These are phyloP conservation scores for Leptinotarsa lineolata DNA, from an alignment of 1,140 invertebrate genomes.

Conservation along the genomic window DNA sequence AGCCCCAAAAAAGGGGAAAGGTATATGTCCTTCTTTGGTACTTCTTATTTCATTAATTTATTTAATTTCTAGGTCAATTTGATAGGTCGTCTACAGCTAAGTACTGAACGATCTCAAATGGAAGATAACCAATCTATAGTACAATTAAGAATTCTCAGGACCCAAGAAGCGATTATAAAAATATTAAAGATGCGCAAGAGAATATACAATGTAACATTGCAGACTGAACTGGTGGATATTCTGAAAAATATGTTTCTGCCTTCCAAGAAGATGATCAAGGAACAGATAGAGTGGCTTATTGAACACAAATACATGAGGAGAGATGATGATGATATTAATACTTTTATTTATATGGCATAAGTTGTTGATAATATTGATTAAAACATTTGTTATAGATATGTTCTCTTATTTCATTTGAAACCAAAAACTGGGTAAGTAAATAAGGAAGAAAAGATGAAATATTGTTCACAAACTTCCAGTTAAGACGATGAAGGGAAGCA, in stretches of 20 bases:
- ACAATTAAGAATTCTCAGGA: constrained; percentile 88
- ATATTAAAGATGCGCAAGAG: constrained; percentile 97
- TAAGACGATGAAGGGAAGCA: too few relatives aligned
- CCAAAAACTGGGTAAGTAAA: too few relatives aligned
- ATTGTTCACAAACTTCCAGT: too few relatives aligned
- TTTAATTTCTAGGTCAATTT: constrained; percentile 70
- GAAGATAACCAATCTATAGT: constrained; percentile 98
- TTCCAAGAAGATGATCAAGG: constrained; percentile 99
- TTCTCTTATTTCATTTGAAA: too few relatives aligned
- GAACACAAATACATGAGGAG: constrained; percentile 97
- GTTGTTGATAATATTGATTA: constrained; percentile 36
- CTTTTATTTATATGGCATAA: constrained; percentile 97
- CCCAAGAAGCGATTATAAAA: constrained; percentile 97
- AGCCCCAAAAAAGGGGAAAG: constrained; percentile 91
- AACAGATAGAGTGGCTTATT: constrained; percentile 99
- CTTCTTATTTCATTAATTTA: neutral
- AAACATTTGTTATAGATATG: constrained; percentile 3
- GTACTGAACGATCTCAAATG: constrained; percentile 92
- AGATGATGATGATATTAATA: constrained; percentile 96
- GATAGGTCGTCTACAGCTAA: constrained; percentile 91
- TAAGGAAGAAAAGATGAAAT: too few relatives aligned
- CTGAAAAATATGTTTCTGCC: constrained; percentile 99
- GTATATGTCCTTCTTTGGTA: constrained; percentile 54
- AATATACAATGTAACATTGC: constrained; percentile 91
- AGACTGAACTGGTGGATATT: constrained; percentile 96